Conservation (phyloP, 2,797 vertebrate genomes). For the Fratercula arctica region DNA sequence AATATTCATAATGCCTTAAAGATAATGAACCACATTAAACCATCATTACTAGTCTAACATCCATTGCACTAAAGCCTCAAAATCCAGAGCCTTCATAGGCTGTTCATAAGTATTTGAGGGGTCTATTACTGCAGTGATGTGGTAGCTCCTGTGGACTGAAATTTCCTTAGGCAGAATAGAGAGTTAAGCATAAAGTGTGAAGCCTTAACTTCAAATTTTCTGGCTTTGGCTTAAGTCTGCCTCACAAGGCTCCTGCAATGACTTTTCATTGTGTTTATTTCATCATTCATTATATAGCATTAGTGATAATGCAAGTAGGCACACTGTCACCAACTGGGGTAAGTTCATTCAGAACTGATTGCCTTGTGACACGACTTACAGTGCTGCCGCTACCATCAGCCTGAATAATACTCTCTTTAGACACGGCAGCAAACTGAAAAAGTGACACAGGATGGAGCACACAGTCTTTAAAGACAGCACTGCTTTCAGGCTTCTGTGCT, state of each 20-base stretch:
- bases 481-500: not conserved
- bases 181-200: not conserved
- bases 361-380: not conserved
- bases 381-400: not conserved
- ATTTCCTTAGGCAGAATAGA: not conserved
- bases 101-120: not conserved
- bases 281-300: not conserved
- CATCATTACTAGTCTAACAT: not conserved
- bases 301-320: constrained; percentile 5
- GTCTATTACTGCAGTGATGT: not conserved
- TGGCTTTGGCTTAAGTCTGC: not conserved
- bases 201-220: constrained; percentile 5
- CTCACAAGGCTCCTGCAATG: not conserved
- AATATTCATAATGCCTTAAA: not conserved
- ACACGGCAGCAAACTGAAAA: not conserved
- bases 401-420: not conserved
- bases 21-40: not conserved
- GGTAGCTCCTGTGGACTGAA: not conserved
- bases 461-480: not conserved
- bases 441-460: not conserved
- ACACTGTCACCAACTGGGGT: not conserved
- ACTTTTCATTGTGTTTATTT: constrained; percentile 10
- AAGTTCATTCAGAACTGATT: not conserved
- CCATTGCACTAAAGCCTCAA: not conserved
- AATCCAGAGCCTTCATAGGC: not conserved